A percentile compares a stretch with the other conserved stretches of the same genome.
Conservation (phyloP, 2,797 vertebrate genomes). For the Phyllotis vaccarum region DNA sequence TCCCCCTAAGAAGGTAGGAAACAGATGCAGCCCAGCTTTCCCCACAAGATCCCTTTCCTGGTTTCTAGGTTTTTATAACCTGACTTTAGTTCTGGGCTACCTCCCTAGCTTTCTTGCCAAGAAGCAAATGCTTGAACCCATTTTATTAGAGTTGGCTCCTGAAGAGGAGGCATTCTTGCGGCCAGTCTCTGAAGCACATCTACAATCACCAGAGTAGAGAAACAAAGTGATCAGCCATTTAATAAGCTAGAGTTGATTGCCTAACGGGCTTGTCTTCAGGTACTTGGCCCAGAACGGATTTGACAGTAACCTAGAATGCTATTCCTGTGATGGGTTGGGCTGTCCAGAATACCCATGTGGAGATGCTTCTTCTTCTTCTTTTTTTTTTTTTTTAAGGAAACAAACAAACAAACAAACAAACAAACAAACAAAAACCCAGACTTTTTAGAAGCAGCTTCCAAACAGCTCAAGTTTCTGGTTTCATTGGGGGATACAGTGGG, state of each 20-base stretch:
- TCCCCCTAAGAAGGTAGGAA: neutral
- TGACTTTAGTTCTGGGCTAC: neutral
- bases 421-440: neutral
- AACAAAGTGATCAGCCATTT: neutral
- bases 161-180: neutral
- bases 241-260: neutral
- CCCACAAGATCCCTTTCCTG: neutral
- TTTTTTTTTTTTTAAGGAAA: too few species aligned
- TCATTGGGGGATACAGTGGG: neutral
- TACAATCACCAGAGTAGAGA: neutral
- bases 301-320: neutral
- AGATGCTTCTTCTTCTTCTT: too few species aligned
- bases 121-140: neutral
- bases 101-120: neutral
- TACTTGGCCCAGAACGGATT: neutral
- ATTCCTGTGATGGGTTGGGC: neutral
- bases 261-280: accelerated
- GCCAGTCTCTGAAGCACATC: neutral
- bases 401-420: neutral
- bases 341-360: neutral
- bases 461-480: conserved; percentile 40
- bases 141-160: neutral
- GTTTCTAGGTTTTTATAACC: neutral
- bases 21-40: neutral
- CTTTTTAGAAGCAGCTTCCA: neutral